A percentile compares a stretch with the other conserved stretches of the same genome.
Conservation (phyloP, 2,797 vertebrate species). For the Eutrigla gurnardus region DNA sequence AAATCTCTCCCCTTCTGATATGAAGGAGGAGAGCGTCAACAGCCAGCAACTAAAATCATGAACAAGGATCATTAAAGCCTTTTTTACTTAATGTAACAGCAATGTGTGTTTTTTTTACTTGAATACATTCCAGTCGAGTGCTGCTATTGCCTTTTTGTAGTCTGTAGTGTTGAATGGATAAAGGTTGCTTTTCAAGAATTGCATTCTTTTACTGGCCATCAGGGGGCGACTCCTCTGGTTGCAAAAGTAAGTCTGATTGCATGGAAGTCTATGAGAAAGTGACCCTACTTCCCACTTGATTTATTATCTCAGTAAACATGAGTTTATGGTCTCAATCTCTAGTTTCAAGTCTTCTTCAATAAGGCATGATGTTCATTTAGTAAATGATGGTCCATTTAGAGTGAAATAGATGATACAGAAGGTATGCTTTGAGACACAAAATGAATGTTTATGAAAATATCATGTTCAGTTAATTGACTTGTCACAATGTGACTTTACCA, state of each 20-base stretch:
- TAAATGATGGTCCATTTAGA: not conserved
- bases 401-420: not conserved
- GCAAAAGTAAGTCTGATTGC: no score
- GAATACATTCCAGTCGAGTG: not conserved
- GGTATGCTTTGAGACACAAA: not conserved
- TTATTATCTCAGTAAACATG: no score
- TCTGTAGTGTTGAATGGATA: not conserved
- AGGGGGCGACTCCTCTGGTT: no score
- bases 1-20: conserved; percentile 29
- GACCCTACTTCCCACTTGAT: no score
- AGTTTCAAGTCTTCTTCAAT: no score
- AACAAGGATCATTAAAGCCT: not conserved
- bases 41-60: conserved; percentile 7
- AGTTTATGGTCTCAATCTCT: no score
- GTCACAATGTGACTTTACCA: conserved; percentile 11
- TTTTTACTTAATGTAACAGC: conserved; percentile 12
- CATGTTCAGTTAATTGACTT: not conserved
- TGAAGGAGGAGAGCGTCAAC: conserved; percentile 12
- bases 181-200: not conserved
- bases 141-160: no score
- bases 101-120: not conserved
- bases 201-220: no score
- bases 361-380: no score
- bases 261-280: no score
- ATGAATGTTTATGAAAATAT: no score